phyloP scores from a whole-genome alignment of 2,113 vertebrate genomes.

The Oncorhynchus clarkii region DNA sequence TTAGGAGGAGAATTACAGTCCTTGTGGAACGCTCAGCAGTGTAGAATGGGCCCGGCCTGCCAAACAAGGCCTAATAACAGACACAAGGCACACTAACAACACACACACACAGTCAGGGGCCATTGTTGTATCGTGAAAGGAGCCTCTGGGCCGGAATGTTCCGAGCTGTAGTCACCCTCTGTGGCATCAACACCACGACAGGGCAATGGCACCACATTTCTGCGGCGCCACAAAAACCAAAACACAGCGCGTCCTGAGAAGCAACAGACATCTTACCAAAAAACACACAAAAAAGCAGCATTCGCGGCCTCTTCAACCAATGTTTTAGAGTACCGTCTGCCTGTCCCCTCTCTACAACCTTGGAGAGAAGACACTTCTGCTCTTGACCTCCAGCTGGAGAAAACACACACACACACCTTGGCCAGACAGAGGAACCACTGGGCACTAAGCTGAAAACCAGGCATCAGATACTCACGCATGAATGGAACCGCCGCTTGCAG shows the following conservation, averaged over 20 bases:
- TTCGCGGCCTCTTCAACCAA: too few relatives aligned
- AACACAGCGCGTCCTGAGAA: neutral
- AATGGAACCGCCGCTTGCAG: too few relatives aligned
- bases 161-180: neutral
- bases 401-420: too few relatives aligned
- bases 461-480: neutral
- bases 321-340: neutral
- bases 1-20: constrained; percentile 30
- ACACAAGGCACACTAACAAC: too few relatives aligned
- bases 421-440: neutral
- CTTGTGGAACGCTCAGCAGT: constrained; percentile 45
- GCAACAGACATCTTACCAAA: neutral
- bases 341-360: neutral
- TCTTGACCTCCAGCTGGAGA: too few relatives aligned
- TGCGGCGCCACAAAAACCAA: neutral
- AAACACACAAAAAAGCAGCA: too few relatives aligned
- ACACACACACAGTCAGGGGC: neutral
- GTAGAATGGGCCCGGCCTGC: constrained; percentile 37
- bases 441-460: too few relatives aligned
- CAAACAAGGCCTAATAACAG: constrained; percentile 27
- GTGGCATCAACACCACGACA: constrained; percentile 8
- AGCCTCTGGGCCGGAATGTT: constrained; percentile 13
- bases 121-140: neutral
- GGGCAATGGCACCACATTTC: neutral
- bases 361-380: neutral